phyloP scores from a whole-genome alignment of 2,113 vertebrate genomes.

The Prietella phreatophila region DNA sequence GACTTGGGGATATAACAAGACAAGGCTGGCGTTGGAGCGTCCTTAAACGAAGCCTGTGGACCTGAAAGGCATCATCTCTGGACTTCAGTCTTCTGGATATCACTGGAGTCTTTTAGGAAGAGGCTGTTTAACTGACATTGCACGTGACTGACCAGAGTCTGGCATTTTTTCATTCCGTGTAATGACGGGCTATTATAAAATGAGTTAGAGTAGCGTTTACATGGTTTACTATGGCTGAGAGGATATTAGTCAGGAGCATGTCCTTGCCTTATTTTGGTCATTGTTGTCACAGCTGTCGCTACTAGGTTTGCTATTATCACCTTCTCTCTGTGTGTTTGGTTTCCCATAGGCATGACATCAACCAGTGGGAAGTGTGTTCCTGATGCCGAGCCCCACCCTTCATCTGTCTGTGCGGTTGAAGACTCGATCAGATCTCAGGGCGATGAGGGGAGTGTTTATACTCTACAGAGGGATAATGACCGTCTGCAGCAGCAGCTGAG shows the following conservation, averaged over 20 bases:
- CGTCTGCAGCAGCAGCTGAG: constrained; percentile 71
- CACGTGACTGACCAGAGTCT: neutral
- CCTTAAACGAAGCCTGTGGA: neutral
- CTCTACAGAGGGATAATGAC: constrained; percentile 68
- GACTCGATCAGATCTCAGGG: constrained; percentile 28
- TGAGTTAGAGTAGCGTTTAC: neutral
- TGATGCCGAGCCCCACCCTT: neutral
- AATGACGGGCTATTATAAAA: neutral
- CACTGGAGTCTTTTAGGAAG: neutral
- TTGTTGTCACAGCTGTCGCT: neutral
- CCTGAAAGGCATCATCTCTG: neutral
- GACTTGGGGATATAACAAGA: neutral
- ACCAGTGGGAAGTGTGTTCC: constrained; percentile 31
- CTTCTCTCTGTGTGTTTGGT: neutral
- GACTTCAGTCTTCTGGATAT: neutral
- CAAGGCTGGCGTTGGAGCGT: neutral
- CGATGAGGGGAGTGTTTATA: constrained; percentile 17
- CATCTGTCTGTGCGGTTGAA: constrained; percentile 48
- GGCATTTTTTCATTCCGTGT: neutral
- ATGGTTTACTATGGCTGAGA: neutral
- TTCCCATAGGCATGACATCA: constrained; percentile 53
- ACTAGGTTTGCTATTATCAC: neutral
- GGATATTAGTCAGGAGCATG: no score
- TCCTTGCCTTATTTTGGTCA: neutral
- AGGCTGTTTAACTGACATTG: neutral